Evolutionary conservation across 2,888 invertebrate genomes (phyloP).

Genomic region (Tinea pellionella): DNA sequence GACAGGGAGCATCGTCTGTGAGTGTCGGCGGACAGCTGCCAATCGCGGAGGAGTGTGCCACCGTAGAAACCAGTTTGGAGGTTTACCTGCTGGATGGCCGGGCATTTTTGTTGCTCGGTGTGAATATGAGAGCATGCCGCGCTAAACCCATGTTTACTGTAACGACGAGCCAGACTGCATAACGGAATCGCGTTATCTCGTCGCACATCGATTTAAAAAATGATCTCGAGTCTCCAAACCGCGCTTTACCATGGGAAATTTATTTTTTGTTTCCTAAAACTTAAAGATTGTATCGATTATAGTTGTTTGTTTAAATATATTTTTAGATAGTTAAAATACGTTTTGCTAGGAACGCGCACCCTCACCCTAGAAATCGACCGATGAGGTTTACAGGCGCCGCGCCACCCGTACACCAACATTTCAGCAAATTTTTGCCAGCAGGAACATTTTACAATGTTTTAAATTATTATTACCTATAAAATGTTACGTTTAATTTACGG

Average conservation of each 20-base stretch:
- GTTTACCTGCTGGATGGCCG: conserved; percentile 10
- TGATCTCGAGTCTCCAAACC: conserved; percentile 21
- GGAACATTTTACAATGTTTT: not conserved
- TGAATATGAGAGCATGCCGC: conserved; percentile 20
- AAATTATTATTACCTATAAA: too few relatives aligned
- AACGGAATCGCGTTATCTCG: conserved; percentile 58
- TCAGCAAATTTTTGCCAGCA: not conserved
- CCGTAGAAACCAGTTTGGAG: conserved; percentile 8
- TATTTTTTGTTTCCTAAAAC: too few relatives aligned
- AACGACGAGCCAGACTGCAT: conserved; percentile 39
- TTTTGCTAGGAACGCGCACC: not conserved
- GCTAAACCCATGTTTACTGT: conserved; percentile 28
- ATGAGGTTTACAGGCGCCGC: not conserved
- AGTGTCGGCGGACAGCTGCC: conserved; percentile 33
- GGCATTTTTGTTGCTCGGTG: conserved; percentile 31
- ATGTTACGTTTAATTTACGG: too few relatives aligned
- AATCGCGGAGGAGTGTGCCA: conserved; percentile 22
- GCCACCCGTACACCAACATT: not conserved
- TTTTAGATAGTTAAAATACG: not conserved
- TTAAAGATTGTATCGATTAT: too few relatives aligned
- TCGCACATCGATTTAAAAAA: conserved; percentile 48
- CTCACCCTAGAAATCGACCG: conserved; percentile 11
- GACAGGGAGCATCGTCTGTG: not conserved
- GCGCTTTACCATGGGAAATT: conserved; percentile 7
- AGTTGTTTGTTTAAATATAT: too few relatives aligned